phyloP scores from a whole-genome alignment of 2,113 vertebrate species.

The Ascaphus truei region DNA sequence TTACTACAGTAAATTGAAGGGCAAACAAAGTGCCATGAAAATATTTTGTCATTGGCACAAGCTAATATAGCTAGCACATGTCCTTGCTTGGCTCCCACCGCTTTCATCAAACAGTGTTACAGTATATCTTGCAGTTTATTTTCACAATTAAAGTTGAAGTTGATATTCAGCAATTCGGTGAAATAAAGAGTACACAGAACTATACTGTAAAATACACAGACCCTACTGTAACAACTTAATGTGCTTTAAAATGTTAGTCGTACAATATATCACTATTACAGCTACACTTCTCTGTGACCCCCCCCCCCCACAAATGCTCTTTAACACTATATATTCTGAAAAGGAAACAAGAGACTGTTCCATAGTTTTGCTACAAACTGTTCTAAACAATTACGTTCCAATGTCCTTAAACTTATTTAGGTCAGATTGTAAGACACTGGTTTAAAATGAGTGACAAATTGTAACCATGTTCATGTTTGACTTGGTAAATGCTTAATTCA shows the following conservation, averaged over 20 bases:
- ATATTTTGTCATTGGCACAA: neutral
- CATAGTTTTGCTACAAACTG: too few relatives aligned
- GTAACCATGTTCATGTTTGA: neutral
- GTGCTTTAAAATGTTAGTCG: too few relatives aligned
- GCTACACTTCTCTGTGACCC: too few relatives aligned
- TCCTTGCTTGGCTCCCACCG: neutral
- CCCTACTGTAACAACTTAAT: too few relatives aligned
- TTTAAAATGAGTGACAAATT: neutral
- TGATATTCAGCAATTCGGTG: neutral
- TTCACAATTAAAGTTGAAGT: neutral
- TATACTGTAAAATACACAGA: too few relatives aligned
- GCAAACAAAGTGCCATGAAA: neutral
- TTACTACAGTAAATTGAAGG: conserved; percentile 4
- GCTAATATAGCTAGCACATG: neutral
- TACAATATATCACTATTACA: too few relatives aligned
- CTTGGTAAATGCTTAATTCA: neutral
- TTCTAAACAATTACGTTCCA: too few relatives aligned
- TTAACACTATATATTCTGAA: too few relatives aligned
- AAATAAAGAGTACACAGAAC: too few relatives aligned
- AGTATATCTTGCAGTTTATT: neutral
- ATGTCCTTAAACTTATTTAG: neutral
- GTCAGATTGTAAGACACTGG: too few relatives aligned
- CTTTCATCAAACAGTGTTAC: neutral
- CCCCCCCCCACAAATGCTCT: too few relatives aligned
- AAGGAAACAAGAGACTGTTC: too few relatives aligned